A percentile compares a stretch with the other conserved stretches of the same genome.
Evolutionary conservation across 2,113 vertebrate species (phyloP).

Genomic region (Cyprinodon tularosa): DNA sequence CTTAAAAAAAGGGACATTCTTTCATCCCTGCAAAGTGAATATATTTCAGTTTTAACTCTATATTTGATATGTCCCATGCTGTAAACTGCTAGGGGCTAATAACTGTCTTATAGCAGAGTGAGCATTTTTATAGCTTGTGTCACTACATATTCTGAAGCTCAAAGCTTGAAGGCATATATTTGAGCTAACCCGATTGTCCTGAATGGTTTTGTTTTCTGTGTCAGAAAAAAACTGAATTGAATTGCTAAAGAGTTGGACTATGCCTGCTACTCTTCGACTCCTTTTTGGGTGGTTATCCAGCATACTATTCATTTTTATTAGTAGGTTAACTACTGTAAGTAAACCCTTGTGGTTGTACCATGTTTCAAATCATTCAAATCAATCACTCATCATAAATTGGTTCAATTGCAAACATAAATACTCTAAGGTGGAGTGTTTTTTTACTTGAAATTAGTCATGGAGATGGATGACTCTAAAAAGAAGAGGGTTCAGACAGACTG

Average conservation of each 20-base stretch:
- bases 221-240: not conserved
- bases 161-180: not conserved
- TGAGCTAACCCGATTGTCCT: not conserved
- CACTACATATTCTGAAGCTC: conserved; percentile 19
- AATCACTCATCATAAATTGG: not conserved
- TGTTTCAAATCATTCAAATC: not conserved
- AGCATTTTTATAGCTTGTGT: conserved; percentile 21
- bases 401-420: not conserved
- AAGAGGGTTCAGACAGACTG: conserved; percentile 8
- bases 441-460: conserved; percentile 12
- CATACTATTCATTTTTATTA: not conserved
- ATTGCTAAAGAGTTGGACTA: not conserved
- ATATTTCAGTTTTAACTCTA: conserved; percentile 38
- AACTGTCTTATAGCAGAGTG: conserved; percentile 34
- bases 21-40: conserved; percentile 24
- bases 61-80: conserved; percentile 38
- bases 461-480: conserved; percentile 1
- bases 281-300: not conserved
- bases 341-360: not conserved
- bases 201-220: not conserved
- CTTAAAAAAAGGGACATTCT: conserved; percentile 16
- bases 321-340: not conserved
- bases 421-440: conserved; percentile 8
- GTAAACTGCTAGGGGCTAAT: conserved; percentile 44
- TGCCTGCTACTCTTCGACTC: not conserved